Evolutionary conservation across 2,888 invertebrate genomes (phyloP), one percentile per base, ranked within the genome.

Genomic region (Mythimna lalbum): DNA sequence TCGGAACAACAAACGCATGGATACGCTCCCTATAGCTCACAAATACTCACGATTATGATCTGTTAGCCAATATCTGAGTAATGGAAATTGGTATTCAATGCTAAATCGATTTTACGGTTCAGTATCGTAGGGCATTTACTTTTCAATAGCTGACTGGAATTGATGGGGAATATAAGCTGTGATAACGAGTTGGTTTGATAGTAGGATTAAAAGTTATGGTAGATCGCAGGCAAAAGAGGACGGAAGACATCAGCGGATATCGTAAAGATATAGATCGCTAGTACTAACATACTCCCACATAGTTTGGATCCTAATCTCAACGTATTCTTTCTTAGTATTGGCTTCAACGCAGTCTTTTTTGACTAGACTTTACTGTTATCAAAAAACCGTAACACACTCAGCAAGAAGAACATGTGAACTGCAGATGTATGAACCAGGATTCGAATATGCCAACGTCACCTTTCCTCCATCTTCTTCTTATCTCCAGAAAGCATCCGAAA

Each of bases 401-500:
- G 23, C 10, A 4, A 52, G 9, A 19, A 19, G 14, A 68, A 4
- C 17, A 17, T 14, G 9, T 31, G 7, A 19, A 6, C 10, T 39
- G 2, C 19, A 19, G 36, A 12, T 31, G 36, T 4, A 17, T 27
- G 23, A 21, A 14, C 4, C 21, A 63, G 12, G 39, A 50, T 39
- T 23, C 2, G 9, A 77, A 43, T 6, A 52, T 68, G 63, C 56
- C 55, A 59, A 49, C 59, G 65, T 79, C 80, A 76, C 80, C 77
- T 78, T 76, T 73, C 80, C 76, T 80, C 64, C 68, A 67, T 74
- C 77, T 78, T 75, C 79, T 84, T 86, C 74, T 76, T 84, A 84
- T 84, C 86, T 84, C 80, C 80, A 84, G 83, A 81, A 82, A 85
- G 56, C 83, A 83, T 86, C 83, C 74, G 82, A 86, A 85, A 84